Base-by-base conservation (phyloP, 53 echinoderm and acorn worm species). In the Echinarachnius parma region DNA sequence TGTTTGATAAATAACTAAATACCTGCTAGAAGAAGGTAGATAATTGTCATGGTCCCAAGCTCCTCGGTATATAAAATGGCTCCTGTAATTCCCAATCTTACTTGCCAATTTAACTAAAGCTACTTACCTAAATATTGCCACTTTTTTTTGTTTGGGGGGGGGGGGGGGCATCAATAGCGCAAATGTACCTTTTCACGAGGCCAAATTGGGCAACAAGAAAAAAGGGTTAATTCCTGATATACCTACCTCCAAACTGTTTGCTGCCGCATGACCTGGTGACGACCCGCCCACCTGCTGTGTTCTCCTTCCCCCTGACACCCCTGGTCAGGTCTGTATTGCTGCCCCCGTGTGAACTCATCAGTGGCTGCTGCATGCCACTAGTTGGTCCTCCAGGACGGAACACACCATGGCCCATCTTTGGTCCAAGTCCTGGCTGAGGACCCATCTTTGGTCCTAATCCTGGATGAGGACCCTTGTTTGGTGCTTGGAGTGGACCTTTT, bases 231-330 rank as follows among this genome's bases (percentile, higher is more conserved):
- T 42, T 42, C 42, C 8, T 42, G 42, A 25, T 58, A 9, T 5
- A 55, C 23, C 35, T 42, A 55, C 42, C 39, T 15, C 27, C 56
- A 42, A 45, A 72, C 39, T 55, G 56, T 14, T 58, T 34, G 29
- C 10, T 57, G 16, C 55, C 58, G 15, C 44, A 9, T 0, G 74
- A 72, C 74, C 74, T 55, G 1, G 74, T 72, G 13, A 39, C 19
- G 1, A 72, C 57, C 24, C 57, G 57, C 2, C 74, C 42, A 0
- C 44, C 74, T 2, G 74, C 26, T 7, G 31, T 2, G 9, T 72
- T 72, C 24, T 72, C 74, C 34, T 72, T 72, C 18, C 74, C 74
- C 54, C 25, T 54, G 22, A 24, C 37, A 39, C 64, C 9, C 4
- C 20, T 18, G 19, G 4, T 10, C 13, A 7, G 7, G 13, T 39